These are phyloP conservation scores for Zingel zingel DNA, from an alignment of 2,113 vertebrate genomes.

Conservation along the genomic window DNA sequence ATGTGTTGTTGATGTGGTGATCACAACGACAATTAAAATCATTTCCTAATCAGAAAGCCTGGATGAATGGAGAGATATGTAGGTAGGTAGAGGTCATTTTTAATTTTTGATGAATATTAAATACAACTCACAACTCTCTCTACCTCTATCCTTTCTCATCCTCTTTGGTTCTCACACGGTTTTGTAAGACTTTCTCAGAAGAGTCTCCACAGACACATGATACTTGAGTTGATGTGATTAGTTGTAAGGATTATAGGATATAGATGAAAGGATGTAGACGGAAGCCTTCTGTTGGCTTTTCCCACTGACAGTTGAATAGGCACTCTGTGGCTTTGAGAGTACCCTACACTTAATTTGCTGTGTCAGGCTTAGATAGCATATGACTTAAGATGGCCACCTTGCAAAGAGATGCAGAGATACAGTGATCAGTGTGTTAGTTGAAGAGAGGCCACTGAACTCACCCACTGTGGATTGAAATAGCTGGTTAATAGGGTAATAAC, in stretches of 20 bases:
- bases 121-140: neutral
- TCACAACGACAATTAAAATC: too few relatives aligned
- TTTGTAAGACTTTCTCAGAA: constrained; percentile 51
- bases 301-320: constrained; percentile 73
- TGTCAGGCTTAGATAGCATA: constrained; percentile 46
- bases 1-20: too few relatives aligned
- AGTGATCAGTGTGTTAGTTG: constrained; percentile 4
- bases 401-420: constrained; percentile 30
- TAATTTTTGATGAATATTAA: neutral
- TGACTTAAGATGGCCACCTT: constrained; percentile 61
- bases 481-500: neutral
- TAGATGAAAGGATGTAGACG: constrained; percentile 71
- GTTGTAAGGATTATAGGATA: constrained; percentile 73
- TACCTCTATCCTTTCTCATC: constrained; percentile 28
- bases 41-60: too few relatives aligned
- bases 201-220: constrained; percentile 53
- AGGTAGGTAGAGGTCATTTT: too few relatives aligned
- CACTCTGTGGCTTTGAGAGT: constrained; percentile 52
- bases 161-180: constrained; percentile 58
- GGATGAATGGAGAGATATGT: too few relatives aligned
- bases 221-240: constrained; percentile 69
- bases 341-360: constrained; percentile 50
- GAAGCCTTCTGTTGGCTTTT: constrained; percentile 76
- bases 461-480: neutral
- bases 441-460: constrained; percentile 6